These are phyloP conservation scores for Recurvirostra avosetta DNA, from an alignment of 2,113 vertebrate species.

Conservation along the genomic window DNA sequence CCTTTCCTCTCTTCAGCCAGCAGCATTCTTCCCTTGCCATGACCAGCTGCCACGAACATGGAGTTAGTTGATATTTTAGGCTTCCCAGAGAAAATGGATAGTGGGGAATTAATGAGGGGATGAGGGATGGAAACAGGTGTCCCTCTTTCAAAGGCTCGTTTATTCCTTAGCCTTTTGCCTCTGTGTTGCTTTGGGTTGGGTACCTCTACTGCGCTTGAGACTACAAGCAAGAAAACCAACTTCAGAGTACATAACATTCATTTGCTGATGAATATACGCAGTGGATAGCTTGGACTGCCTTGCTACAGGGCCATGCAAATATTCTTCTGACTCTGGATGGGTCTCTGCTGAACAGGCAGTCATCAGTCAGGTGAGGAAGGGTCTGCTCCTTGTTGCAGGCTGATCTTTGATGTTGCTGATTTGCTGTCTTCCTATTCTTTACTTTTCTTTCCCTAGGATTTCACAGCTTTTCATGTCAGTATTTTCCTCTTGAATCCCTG, in stretches of 20 bases:
- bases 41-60: not conserved
- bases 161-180: not conserved
- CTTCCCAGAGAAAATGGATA: not conserved
- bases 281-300: not conserved
- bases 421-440: not conserved
- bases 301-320: not conserved
- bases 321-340: not conserved
- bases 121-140: not conserved
- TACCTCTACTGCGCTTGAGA: not conserved
- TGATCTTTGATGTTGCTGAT: not conserved
- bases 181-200: not conserved
- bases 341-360: not conserved
- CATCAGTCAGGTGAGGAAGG: not conserved
- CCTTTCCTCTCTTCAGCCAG: not conserved
- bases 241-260: not conserved
- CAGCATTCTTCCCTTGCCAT: not conserved
- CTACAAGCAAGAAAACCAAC: not conserved
- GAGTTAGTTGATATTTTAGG: not conserved
- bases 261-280: not conserved
- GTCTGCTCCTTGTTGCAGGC: not conserved
- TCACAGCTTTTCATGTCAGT: not conserved
- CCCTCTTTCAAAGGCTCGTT: not conserved
- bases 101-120: not conserved
- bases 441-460: not conserved
- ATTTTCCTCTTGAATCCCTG: not conserved